phyloP scores from a whole-genome alignment of 1,140 invertebrate genomes.

The Chionoecetes opilio region DNA sequence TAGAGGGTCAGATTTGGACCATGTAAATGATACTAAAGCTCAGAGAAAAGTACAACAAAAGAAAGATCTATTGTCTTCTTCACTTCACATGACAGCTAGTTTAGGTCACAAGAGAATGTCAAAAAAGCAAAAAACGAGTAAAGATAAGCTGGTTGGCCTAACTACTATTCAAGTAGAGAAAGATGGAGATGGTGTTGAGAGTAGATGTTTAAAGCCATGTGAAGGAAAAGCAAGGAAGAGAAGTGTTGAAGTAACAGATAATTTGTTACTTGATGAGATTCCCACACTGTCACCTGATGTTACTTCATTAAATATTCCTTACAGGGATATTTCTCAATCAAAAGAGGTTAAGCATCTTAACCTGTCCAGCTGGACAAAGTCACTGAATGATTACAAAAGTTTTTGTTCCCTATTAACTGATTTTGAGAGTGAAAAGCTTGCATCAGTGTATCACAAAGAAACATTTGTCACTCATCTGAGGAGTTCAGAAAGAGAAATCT shows the following conservation, averaged over 20 bases:
- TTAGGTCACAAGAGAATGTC: neutral
- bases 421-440: neutral
- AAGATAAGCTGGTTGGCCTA: neutral
- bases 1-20: neutral
- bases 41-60: neutral
- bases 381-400: neutral
- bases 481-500: neutral
- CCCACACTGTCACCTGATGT: constrained; percentile 34
- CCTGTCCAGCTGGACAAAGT: neutral
- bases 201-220: neutral
- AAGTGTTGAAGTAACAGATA: neutral
- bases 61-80: neutral
- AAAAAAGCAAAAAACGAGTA: neutral
- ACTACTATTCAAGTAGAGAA: neutral
- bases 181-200: neutral
- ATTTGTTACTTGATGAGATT: neutral
- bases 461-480: neutral
- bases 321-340: neutral
- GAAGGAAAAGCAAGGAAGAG: neutral
- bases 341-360: neutral
- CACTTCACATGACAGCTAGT: neutral
- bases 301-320: too few relatives aligned
- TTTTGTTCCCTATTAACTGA: neutral
- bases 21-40: neutral
- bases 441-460: neutral